Evolutionary conservation across 2,797 vertebrate genomes (phyloP).

Genomic region (Gallinago nigripennis): DNA sequence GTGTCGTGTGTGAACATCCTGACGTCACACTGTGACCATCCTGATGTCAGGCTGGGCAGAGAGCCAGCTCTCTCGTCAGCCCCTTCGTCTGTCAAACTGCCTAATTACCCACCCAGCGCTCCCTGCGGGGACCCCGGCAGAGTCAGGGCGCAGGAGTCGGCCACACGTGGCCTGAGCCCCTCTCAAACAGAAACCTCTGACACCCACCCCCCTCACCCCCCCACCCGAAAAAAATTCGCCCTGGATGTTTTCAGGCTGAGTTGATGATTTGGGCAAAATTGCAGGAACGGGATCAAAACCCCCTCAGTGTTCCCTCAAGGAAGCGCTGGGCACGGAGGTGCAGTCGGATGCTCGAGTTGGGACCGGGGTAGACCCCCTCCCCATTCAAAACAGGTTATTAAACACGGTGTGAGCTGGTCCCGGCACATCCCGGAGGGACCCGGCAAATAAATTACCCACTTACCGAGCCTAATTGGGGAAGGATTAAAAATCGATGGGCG

Average conservation of each 20-base stretch:
- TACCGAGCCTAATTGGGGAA: background rate
- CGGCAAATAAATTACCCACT: slow-evolving; percentile 47
- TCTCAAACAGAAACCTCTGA: background rate
- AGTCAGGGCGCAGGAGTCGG: fast-evolving
- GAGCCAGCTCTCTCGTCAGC: background rate
- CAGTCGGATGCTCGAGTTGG: fast-evolving
- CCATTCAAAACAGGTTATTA: background rate
- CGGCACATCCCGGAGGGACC: background rate
- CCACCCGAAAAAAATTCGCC: background rate
- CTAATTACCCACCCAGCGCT: background rate
- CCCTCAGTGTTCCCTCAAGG: fast-evolving
- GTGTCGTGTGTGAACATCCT: background rate
- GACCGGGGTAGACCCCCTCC: background rate
- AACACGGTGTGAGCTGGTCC: background rate
- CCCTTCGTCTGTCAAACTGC: background rate
- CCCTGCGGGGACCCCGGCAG: fast-evolving
- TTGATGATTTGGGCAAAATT: background rate
- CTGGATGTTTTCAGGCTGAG: background rate
- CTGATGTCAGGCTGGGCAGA: background rate
- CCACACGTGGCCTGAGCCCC: fast-evolving
- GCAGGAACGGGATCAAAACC: background rate
- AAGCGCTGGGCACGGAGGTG: fast-evolving
- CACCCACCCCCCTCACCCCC: too few species aligned
- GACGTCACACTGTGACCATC: background rate
- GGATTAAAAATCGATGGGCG: slow-evolving; percentile 52